A percentile compares a stretch with the other conserved stretches of the same genome.
Conservation (phyloP, 2,888 invertebrate genomes). For the Oegoconia quadripuncta region DNA sequence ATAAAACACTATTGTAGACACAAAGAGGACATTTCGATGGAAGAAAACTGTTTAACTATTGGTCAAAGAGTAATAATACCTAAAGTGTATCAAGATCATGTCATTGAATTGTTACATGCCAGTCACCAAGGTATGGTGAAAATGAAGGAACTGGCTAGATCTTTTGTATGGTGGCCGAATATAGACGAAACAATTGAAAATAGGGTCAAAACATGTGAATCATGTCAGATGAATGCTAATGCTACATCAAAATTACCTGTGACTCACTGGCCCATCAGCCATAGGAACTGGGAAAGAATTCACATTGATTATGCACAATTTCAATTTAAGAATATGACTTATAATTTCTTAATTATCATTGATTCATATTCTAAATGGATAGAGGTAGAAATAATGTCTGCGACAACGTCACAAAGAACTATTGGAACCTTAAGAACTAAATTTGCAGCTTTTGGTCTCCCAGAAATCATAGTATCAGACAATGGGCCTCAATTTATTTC, state of each 20-base stretch:
- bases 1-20: conserved; percentile 3
- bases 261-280: conserved; percentile 4
- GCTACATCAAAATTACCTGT: too few relatives aligned
- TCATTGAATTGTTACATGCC: not conserved
- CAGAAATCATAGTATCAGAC: conserved; percentile 17
- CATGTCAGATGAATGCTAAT: too few relatives aligned
- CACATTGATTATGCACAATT: too few relatives aligned
- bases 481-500: conserved; percentile 22
- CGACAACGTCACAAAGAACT: not conserved
- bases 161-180: conserved; percentile 12
- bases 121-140: conserved; percentile 4
- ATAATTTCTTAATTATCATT: not conserved
- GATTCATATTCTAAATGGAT: conserved; percentile 5
- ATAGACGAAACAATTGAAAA: conserved; percentile 10
- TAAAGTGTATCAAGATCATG: not conserved
- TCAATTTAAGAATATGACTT: too few relatives aligned
- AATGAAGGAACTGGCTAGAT: not conserved
- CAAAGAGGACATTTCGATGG: not conserved
- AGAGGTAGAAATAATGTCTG: not conserved
- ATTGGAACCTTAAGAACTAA: conserved; percentile 8
- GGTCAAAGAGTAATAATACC: conserved; percentile 1
- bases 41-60: not conserved
- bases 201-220: conserved; percentile 1
- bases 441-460: conserved; percentile 22
- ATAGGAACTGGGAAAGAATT: conserved; percentile 1